These are phyloP conservation scores for Apamea sordens DNA, from an alignment of 2,888 invertebrate species.

Conservation along the genomic window DNA sequence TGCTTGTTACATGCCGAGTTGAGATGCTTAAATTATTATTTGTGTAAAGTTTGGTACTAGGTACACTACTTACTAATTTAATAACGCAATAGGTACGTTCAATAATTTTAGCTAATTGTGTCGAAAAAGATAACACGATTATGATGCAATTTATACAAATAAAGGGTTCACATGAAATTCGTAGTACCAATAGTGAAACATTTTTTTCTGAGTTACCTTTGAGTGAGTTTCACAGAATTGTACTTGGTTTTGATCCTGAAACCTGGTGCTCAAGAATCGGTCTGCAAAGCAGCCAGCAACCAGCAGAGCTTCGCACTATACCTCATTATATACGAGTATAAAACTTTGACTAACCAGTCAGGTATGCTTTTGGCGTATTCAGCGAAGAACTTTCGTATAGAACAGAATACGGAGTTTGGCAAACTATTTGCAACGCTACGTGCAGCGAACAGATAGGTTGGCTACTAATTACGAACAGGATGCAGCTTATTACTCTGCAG, in stretches of 20 bases:
- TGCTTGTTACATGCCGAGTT: slow-evolving; percentile 44
- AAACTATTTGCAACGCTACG: slow-evolving; percentile 37
- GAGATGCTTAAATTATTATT: slow-evolving; percentile 33
- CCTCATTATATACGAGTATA: background rate
- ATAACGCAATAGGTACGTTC: slow-evolving; percentile 2
- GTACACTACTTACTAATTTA: slow-evolving; percentile 23
- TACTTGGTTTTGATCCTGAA: background rate
- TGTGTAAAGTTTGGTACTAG: slow-evolving; percentile 30
- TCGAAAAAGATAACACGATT: background rate
- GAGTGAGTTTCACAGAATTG: background rate
- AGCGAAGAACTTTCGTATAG: slow-evolving; percentile 27
- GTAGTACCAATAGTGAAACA: background rate
- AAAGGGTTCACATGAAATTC: background rate
- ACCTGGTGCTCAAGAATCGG: background rate
- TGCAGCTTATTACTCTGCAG: slow-evolving; percentile 26
- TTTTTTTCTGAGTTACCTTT: background rate
- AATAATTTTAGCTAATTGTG: slow-evolving; percentile 9
- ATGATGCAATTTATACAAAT: background rate
- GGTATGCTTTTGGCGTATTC: slow-evolving; percentile 33
- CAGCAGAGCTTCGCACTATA: background rate
- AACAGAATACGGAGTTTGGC: slow-evolving; percentile 23
- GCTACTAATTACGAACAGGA: slow-evolving; percentile 38
- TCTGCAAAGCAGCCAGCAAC: background rate
- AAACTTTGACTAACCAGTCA: slow-evolving; percentile 13
- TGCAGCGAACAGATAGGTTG: slow-evolving; percentile 19